Evolutionary conservation across 2,888 invertebrate species (phyloP), one percentile per base, ranked within the genome.

Genomic region (Athalia rosae): DNA sequence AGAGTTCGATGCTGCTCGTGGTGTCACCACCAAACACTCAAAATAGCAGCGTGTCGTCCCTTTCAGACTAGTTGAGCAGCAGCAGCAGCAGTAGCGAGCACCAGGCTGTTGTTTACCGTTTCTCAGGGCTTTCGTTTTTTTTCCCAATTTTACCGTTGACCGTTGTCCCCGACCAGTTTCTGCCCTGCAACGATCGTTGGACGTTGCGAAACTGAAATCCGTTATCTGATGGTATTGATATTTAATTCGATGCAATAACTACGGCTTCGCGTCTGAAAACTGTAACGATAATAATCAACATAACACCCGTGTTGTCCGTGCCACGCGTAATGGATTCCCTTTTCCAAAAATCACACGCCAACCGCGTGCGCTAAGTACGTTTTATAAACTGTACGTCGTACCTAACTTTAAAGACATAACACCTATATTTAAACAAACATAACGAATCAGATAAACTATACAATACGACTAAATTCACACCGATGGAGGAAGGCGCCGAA

Each of bases 401-500:
- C 8, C 61, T 4, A 8, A 61, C 13, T 4, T 15, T 41, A 11
- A 11, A 6, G 53, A 6, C 28, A n/a, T 15, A 28, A 43, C 4
- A n/a, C 13, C 13, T 61, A 13, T 48, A n/a, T 7, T 11, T 43
- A 7, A 41, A 5, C 8, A 28, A 50, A 8, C n/a, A 61, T 8
- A 61, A 28, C 8, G 8, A 61, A 61, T 28, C 5, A 13, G 13
- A 13, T 15, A 13, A 61, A 8, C 8, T 13, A 61, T 61, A 61
- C 61, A 4, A 11, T 3, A 47, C 8, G 8, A 53, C 3, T 9
- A 59, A 8, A 8, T 47, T 11, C 41, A 11, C 15, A 56, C 80
- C 79, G 69, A 81, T 81, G 83, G 79, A 80, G 81, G 79, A 82
- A 82, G 79, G 78, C 76, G 79, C 80, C 69, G 78, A 59, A 77